Evolutionary conservation across 2,888 invertebrate species (phyloP), one percentile per base, ranked within the genome.

Genomic region (Drosophila subsilvestris): DNA sequence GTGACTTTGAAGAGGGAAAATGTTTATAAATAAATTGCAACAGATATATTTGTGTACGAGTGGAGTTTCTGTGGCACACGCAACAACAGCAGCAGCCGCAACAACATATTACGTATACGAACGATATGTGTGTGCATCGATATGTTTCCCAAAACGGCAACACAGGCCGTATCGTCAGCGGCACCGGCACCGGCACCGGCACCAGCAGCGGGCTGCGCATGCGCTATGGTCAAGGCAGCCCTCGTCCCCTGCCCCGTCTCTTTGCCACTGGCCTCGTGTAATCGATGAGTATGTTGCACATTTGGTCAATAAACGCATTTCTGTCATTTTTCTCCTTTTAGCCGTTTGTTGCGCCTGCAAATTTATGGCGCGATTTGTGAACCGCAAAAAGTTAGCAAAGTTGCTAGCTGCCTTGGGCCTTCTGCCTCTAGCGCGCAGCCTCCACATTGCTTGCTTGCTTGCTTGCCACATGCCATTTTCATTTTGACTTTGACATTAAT

Each of bases 221-320:
- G 80, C 78, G 75, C 84, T 62, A 80, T 86, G 89, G 78, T 86
- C 87, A 84, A 88, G 84, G 89, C 89, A 86, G 75, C 70, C 65
- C 63, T 67, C 56, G n/a, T 10, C n/a, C 25, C 43, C 6, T 44
- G 14, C 48, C 44, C n/a, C 32, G n/a, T 29, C 27, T 45, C 44
- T 8, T 25, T 29, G 51, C 37, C 17, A 27, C 50, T 49, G 59
- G 49, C 66, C 48, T 65, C 84, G 78, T 76, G 87, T 87, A 86
- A 85, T 84, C 85, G 89, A 85, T 88, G 87, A 86, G 78, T 32
- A 78, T 78, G 67, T 74, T 86, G 87, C 89, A 66, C 86, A 87
- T 85, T 86, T 86, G 86, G 86, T 86, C 86, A 86, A 88, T 86
- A 86, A 86, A 82, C 86, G 86, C 86, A 86, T 86, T 88, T 85